Evolutionary conservation across 2,113 vertebrate genomes (phyloP).

Genomic region (Sminthopsis crassicaudata): DNA sequence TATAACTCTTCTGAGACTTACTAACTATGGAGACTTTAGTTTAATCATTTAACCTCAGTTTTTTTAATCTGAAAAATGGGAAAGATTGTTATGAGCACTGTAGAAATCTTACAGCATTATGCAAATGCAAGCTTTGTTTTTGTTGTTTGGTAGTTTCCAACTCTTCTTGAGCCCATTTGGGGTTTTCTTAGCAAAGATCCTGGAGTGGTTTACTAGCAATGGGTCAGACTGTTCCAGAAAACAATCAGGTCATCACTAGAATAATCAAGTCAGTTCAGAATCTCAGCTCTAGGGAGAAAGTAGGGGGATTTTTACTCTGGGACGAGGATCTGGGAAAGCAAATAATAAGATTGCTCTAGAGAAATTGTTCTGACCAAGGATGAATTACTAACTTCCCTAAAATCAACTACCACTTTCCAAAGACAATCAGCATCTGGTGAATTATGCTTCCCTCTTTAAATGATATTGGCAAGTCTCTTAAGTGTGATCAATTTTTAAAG

Average conservation of each 20-base stretch:
- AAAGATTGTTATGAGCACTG: neutral
- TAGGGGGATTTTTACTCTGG: neutral
- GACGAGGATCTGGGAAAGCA: neutral
- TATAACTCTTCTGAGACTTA: neutral
- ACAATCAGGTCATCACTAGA: neutral
- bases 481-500: conserved; percentile 84
- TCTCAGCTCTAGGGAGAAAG: neutral
- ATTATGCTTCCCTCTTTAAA: conserved; percentile 77
- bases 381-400: conserved; percentile 59
- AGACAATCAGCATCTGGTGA: conserved; percentile 51
- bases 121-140: neutral
- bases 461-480: conserved; percentile 75
- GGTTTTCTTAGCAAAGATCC: neutral
- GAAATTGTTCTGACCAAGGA: neutral
- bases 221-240: neutral
- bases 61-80: neutral
- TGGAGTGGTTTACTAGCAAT: neutral
- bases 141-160: neutral
- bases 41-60: neutral
- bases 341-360: neutral
- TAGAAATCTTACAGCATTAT: neutral
- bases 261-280: neutral
- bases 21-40: neutral
- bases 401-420: conserved; percentile 34
- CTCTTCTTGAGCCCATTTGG: neutral